Conservation (phyloP, 2,113 vertebrate genomes). For the Sebastes schlegelii region DNA sequence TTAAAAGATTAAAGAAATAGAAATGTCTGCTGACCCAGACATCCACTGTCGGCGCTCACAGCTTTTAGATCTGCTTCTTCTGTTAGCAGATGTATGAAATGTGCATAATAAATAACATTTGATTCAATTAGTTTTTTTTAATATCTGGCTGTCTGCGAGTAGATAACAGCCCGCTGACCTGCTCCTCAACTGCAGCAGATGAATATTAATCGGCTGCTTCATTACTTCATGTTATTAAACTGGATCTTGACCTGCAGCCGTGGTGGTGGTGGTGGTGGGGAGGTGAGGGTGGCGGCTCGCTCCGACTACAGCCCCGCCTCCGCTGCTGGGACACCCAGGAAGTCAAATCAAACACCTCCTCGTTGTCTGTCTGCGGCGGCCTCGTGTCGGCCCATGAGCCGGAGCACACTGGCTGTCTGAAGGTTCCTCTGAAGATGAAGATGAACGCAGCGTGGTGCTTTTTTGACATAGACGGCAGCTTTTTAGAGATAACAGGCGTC, state of each 20-base stretch:
- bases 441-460: too few relatives aligned
- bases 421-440: too few relatives aligned
- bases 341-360: neutral
- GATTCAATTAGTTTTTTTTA: neutral
- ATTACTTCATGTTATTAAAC: slow-evolving; percentile 30
- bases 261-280: too few relatives aligned
- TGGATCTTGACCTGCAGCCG: slow-evolving; percentile 7
- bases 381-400: too few relatives aligned
- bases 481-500: slow-evolving; percentile 31
- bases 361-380: neutral
- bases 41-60: too few relatives aligned
- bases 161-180: neutral
- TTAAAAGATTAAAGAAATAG: neutral
- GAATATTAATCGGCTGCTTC: slow-evolving; percentile 20
- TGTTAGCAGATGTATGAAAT: neutral
- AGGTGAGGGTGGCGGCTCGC: neutral
- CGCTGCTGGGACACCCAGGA: neutral
- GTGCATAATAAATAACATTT: neutral
- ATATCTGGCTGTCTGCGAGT: neutral
- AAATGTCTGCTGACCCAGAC: too few relatives aligned
- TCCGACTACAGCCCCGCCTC: neutral
- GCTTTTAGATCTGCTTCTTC: too few relatives aligned
- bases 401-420: too few relatives aligned
- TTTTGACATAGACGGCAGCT: neutral
- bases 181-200: slow-evolving; percentile 18